Percentiles rank a stretch among this genome's conserved stretches.
Conservation (phyloP, 2,797 vertebrate species). For the Eulemur coronatus region DNA sequence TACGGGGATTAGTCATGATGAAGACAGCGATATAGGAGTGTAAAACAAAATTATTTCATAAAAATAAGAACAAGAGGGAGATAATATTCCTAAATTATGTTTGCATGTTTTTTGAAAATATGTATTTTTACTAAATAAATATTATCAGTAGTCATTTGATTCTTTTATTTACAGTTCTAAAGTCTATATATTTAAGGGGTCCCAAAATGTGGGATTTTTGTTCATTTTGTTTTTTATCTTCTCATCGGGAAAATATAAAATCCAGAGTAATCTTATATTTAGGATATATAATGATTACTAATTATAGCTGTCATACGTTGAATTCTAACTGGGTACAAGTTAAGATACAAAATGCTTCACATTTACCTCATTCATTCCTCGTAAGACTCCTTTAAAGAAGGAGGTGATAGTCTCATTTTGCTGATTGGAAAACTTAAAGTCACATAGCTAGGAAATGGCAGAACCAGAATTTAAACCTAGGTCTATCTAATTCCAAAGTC, state of each 20-base stretch:
- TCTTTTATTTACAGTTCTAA: background rate
- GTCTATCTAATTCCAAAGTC: background rate
- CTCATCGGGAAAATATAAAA: background rate
- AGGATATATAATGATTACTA: background rate
- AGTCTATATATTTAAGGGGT: background rate
- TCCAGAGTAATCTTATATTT: background rate
- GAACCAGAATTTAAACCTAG: background rate
- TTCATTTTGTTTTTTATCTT: background rate
- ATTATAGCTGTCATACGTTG: background rate
- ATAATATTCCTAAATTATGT: conserved; percentile 13
- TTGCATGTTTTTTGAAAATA: background rate
- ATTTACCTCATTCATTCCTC: background rate
- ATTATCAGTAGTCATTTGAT: background rate
- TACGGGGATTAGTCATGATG: background rate
- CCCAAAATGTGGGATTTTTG: background rate
- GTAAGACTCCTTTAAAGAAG: background rate
- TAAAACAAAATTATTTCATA: conserved; percentile 27
- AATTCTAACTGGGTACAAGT: background rate
- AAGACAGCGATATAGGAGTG: background rate
- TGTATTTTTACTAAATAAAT: background rate
- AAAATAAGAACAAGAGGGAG: background rate
- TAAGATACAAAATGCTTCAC: background rate
- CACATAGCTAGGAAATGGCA: background rate
- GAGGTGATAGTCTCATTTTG: background rate
- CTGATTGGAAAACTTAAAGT: conserved; percentile 14